Percentiles rank a stretch among this genome's conserved stretches.
Evolutionary conservation across 2,113 vertebrate species (phyloP).

Genomic region (Hyaena hyaena): DNA sequence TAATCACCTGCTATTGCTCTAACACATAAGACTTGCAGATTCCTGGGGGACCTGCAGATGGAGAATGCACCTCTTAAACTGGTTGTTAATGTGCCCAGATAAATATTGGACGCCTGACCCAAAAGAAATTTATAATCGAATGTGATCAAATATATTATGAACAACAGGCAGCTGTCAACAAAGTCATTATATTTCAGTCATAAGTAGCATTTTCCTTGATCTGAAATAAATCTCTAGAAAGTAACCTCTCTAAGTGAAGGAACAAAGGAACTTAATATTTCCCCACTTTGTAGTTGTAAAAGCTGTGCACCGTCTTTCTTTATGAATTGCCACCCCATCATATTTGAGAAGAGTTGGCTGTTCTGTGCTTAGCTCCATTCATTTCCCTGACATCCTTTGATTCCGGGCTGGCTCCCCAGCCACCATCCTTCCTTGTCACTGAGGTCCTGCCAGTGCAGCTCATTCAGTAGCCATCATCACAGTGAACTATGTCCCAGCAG

Average conservation of each 20-base stretch:
- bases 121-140: not conserved
- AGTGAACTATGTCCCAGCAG: conserved; percentile 82
- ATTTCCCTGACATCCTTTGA: conserved; percentile 76
- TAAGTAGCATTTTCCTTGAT: not conserved
- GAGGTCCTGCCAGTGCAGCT: conserved; percentile 79
- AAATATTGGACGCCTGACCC: not conserved
- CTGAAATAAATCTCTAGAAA: not conserved
- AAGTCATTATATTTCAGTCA: not conserved
- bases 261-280: conserved; percentile 29
- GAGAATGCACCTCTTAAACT: not conserved
- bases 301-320: not conserved
- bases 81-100: not conserved
- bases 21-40: not conserved
- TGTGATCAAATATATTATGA: not conserved
- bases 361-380: conserved; percentile 41
- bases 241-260: not conserved
- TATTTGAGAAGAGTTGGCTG: conserved; percentile 10
- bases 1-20: not conserved
- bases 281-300: not conserved
- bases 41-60: not conserved
- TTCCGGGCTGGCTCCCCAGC: conserved; percentile 76
- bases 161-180: not conserved
- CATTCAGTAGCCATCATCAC: conserved; percentile 77
- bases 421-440: conserved; percentile 63
- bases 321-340: conserved; percentile 3